These are phyloP conservation scores for Cephus pygmeus DNA, from an alignment of 2,888 invertebrate genomes.

Conservation along the genomic window DNA sequence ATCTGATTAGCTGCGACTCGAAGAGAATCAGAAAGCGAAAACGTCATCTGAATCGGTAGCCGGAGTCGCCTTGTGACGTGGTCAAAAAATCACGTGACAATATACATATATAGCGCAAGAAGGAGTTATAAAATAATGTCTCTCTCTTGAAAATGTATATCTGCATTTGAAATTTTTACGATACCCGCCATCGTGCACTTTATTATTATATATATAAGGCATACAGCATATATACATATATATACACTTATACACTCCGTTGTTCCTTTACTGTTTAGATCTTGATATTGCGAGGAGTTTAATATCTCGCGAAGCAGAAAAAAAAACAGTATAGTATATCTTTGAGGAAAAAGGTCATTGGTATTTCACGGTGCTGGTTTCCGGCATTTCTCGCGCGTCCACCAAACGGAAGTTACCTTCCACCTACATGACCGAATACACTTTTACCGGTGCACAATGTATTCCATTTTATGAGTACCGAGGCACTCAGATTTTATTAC, in stretches of 20 bases:
- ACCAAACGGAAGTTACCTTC: slow-evolving; percentile 38
- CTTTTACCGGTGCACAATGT: slow-evolving; percentile 47
- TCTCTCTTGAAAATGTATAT: slow-evolving; percentile 13
- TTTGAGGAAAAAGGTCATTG: neutral
- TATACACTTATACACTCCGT: too few species aligned
- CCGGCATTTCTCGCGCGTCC: slow-evolving; percentile 50
- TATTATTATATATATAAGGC: slow-evolving; percentile 13
- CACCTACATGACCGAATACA: slow-evolving; percentile 48
- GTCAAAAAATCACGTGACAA: too few species aligned
- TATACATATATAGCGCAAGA: neutral
- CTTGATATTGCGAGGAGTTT: too few species aligned
- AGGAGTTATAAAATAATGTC: slow-evolving; percentile 19
- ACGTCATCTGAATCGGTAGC: too few species aligned
- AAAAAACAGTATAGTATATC: too few species aligned
- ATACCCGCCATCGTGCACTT: slow-evolving; percentile 11
- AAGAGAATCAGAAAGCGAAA: too few species aligned
- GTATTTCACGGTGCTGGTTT: slow-evolving; percentile 52
- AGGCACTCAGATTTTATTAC: slow-evolving; percentile 60
- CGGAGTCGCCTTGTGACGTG: too few species aligned
- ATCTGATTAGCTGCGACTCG: too few species aligned
- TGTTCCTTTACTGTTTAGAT: too few species aligned
- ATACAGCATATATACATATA: slow-evolving; percentile 10
- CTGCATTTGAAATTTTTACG: slow-evolving; percentile 17
- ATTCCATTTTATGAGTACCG: slow-evolving; percentile 56
- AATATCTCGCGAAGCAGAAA: too few species aligned